phyloP scores from a whole-genome alignment of 2,797 vertebrate genomes.

The Holocentrus rufus region DNA sequence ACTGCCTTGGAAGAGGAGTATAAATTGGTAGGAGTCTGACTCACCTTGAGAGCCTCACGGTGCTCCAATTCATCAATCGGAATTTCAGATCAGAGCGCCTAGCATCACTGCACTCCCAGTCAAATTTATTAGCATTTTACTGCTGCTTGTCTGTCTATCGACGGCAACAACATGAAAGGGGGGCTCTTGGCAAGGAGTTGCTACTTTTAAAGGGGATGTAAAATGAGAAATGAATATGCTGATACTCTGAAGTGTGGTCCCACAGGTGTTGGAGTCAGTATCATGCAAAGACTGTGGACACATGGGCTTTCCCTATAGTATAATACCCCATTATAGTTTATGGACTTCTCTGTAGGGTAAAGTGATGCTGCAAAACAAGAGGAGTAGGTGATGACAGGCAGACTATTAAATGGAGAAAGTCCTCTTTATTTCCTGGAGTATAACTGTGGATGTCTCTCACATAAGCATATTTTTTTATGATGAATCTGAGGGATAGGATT shows the following conservation, averaged over 20 bases:
- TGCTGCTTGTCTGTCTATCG: slow-evolving; percentile 67
- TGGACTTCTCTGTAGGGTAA: slow-evolving; percentile 40
- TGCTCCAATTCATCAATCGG: slow-evolving; percentile 76
- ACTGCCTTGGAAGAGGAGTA: slow-evolving; percentile 51
- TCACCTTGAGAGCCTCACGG: slow-evolving; percentile 73
- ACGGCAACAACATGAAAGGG: slow-evolving; percentile 72
- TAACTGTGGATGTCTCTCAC: background rate
- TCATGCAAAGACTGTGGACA: slow-evolving; percentile 61
- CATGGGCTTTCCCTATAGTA: slow-evolving; percentile 35
- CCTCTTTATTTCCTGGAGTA: slow-evolving; percentile 23
- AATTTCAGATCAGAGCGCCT: slow-evolving; percentile 75
- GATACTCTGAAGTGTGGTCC: slow-evolving; percentile 61
- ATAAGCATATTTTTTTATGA: slow-evolving; percentile 39
- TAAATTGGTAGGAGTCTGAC: slow-evolving; percentile 70
- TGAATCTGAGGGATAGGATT: background rate
- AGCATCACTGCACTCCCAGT: slow-evolving; percentile 63
- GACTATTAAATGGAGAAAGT: slow-evolving; percentile 22
- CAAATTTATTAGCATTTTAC: slow-evolving; percentile 78
- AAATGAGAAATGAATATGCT: slow-evolving; percentile 70
- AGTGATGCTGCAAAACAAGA: slow-evolving; percentile 27
- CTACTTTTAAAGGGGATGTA: slow-evolving; percentile 61
- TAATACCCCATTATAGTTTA: slow-evolving; percentile 60
- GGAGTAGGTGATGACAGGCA: slow-evolving; percentile 25
- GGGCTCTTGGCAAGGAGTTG: slow-evolving; percentile 57
- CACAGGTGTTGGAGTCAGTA: slow-evolving; percentile 65